Evolutionary conservation across 2,888 invertebrate genomes (phyloP), one percentile per base, ranked within the genome.

Genomic region (Lycia hirtaria): DNA sequence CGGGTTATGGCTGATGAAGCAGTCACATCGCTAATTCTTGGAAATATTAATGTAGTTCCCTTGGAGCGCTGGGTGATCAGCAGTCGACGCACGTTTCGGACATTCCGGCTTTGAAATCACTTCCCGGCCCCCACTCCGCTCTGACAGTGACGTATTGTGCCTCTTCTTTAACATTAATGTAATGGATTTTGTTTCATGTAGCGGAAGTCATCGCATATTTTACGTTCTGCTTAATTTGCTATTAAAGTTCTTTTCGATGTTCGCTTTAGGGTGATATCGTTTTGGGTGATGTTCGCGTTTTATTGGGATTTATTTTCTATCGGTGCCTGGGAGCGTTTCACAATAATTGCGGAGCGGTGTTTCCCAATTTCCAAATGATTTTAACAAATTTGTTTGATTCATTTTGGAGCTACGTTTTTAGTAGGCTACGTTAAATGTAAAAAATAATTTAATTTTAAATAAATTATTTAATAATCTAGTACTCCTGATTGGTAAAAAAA

Each of bases 81-180:
- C 56, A 88, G 81, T 85, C 89, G 66, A 56, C 76, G 76, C 91
- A 90, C 90, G 89, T 87, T 73, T 80, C 80, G 84, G 83, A 82
- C 85, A 87, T 88, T 87, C 80, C 83, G 84, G 83, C 83, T 82
- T 81, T 81, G 86, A 83, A 91, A 90, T 90, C 90, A 90, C 91
- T 91, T 89, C 85, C 83, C 87, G 78, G 77, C 80, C 81, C 65
- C 76, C 81, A 78, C 80, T 79, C 80, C 76, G 72, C 73, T 14
- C 75, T 82, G 90, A 89, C 89, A 90, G 85, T 88, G 90, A 91
- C 88, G 85, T 85, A 89, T 90, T 86, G 87, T 87, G 80, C 75
- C 86, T 85, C 86, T 85, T 87, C 87, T 88, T 88, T 83, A 83
- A 88, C 88, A 86, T 88, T 89, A 84, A 85, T 83, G 80, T 87